These are phyloP conservation scores for Xenops minutus DNA, from an alignment of 2,797 vertebrate species.

Conservation along the genomic window DNA sequence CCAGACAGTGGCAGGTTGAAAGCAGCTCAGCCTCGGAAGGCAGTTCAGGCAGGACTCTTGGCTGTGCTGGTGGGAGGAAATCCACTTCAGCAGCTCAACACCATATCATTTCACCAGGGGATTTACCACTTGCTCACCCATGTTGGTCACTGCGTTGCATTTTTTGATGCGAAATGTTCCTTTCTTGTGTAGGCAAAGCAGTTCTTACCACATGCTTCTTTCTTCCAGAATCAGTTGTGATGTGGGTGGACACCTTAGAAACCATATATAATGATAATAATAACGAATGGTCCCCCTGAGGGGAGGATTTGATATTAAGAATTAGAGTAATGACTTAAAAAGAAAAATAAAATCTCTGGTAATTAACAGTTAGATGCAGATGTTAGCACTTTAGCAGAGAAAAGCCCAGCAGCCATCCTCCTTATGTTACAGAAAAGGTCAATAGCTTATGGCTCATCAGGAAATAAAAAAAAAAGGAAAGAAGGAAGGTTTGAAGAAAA, in stretches of 20 bases:
- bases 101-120: neutral
- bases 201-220: neutral
- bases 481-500: neutral
- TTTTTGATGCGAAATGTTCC: neutral
- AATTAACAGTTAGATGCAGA: constrained; percentile 37
- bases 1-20: neutral
- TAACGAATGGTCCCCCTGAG: constrained; percentile 7
- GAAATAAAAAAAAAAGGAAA: too few relatives aligned
- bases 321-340: neutral
- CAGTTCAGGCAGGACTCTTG: neutral
- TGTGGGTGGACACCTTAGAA: constrained; percentile 56
- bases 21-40: neutral
- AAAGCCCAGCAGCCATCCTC: constrained; percentile 6
- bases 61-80: constrained; percentile 33
- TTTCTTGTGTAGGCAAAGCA: constrained; percentile 36
- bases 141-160: neutral
- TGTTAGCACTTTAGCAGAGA: constrained; percentile 4
- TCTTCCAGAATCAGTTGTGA: neutral
- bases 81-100: constrained; percentile 8
- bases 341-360: neutral
- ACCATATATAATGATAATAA: constrained; percentile 3
- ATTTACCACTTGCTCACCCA: neutral
- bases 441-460: neutral
- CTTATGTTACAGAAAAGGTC: constrained; percentile 14
- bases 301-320: constrained; percentile 34